A percentile compares a stretch with the other conserved stretches of the same genome.
Conservation (phyloP, 2,797 vertebrate genomes). For the Scolopax rusticola region DNA sequence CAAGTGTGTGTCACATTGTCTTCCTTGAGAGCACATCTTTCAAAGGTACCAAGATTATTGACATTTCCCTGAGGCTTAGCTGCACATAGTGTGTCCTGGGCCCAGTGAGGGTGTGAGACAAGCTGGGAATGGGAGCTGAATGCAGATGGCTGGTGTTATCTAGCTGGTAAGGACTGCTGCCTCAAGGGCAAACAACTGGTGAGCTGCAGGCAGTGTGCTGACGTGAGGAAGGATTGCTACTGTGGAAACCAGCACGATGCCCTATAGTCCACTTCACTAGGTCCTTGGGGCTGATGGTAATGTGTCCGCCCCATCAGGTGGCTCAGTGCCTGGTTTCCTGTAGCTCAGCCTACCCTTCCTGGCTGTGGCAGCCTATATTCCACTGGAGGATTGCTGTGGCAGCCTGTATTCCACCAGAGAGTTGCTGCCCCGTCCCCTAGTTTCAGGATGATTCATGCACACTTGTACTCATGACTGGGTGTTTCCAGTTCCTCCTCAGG, state of each 20-base stretch:
- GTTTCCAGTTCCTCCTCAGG: not conserved
- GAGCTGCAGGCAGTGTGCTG: not conserved
- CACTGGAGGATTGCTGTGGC: not conserved
- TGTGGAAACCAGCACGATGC: not conserved
- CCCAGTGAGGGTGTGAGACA: not conserved
- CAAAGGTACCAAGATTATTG: not conserved
- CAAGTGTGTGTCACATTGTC: not conserved
- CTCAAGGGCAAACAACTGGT: not conserved
- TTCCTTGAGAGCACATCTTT: not conserved
- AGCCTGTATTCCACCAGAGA: not conserved
- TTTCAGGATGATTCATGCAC: slow-evolving; percentile 45
- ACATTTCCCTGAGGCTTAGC: not conserved
- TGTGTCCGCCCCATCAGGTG: not conserved
- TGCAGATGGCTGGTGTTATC: not conserved
- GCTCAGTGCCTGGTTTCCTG: not conserved
- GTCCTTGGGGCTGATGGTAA: not conserved
- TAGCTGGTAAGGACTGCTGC: not conserved
- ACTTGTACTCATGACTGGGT: slow-evolving; percentile 7
- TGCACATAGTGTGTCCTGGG: not conserved
- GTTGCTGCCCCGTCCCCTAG: not conserved
- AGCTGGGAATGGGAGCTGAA: not conserved
- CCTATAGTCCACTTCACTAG: accelerated
- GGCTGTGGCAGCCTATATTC: not conserved
- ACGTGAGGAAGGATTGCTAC: not conserved
- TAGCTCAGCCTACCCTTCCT: not conserved